Base-by-base conservation (phyloP, 2,888 invertebrate species). In the Miltochrista miniata region DNA sequence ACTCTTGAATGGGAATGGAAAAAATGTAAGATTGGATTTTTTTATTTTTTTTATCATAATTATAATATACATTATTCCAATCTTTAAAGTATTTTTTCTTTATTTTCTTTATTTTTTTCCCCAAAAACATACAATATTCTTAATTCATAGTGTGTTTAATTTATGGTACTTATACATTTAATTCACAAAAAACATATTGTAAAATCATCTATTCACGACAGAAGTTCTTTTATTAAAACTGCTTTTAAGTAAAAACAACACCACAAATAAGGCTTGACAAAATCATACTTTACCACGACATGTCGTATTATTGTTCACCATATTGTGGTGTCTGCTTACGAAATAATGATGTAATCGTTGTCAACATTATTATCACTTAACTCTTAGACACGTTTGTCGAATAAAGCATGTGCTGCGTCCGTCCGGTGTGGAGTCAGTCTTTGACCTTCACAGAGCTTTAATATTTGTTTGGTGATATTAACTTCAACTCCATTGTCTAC, bases 281-380 rank as follows among this genome's bases (percentile, higher is more conserved):
- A 40, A 48, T 45, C 10, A 54, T 46, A 48, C 54, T 67, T 43
- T 31, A 24, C 42, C 15, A 15, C 10, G 29, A 13, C 31, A 42
- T 37, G 37, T 38, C 10, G n/a, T 29, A 49, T 30, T 51, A 42
- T 44, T 44, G 36, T 24, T 4, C 18, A 46, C 47, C 40, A 38
- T 61, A 64, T 68, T 70, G 71, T 71, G 52, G 24, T 13, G 54
- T 52, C 42, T 53, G 62, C 56, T 72, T 56, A 64, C 44, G 35
- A 44, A 62, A 72, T 45, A 33, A 72, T 77, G 72, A 75, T 74
- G 76, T 75, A 73, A 76, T 64, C 72, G 48, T 62, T 52, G 60
- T 61, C 56, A 64, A 64, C 70, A 72, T 74, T 5, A 31, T 5
- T 72, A 76, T 72, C 68, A 69, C 68, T 60, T 64, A 68, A 68